phyloP scores from a whole-genome alignment of 1,140 invertebrate genomes.

The Leptonema lineaticorne region DNA sequence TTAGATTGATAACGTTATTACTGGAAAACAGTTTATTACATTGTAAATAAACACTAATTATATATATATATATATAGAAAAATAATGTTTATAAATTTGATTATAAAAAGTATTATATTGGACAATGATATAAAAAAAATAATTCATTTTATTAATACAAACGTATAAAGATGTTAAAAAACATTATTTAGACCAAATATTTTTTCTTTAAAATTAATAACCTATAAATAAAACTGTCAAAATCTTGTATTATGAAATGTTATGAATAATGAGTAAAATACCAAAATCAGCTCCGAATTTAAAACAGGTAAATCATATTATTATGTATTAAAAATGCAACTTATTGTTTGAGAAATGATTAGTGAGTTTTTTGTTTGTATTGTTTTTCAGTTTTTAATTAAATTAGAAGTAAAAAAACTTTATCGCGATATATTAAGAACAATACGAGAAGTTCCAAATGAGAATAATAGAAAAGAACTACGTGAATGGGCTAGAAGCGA shows the following conservation, averaged over 20 bases:
- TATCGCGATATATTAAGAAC: constrained; percentile 71
- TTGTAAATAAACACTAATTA: too few relatives aligned
- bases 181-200: too few relatives aligned
- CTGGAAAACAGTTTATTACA: too few relatives aligned
- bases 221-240: background rate
- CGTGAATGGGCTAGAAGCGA: constrained; percentile 69
- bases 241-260: constrained; percentile 45
- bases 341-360: too few relatives aligned
- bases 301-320: constrained; percentile 59
- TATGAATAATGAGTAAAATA: constrained; percentile 51
- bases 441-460: constrained; percentile 65
- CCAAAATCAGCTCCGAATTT: constrained; percentile 57
- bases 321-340: constrained; percentile 22
- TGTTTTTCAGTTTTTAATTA: constrained; percentile 67
- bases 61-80: too few relatives aligned
- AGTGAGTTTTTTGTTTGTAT: constrained; percentile 26
- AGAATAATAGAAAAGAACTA: constrained; percentile 62
- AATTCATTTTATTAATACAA: too few relatives aligned
- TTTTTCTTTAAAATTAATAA: background rate
- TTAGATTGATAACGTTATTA: too few relatives aligned
- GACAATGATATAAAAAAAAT: too few relatives aligned
- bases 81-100: too few relatives aligned
- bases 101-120: too few relatives aligned
- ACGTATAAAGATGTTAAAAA: too few relatives aligned
- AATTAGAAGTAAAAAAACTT: constrained; percentile 73